These are phyloP conservation scores for Galerucella calmariensis DNA, from an alignment of 2,888 invertebrate genomes.

Conservation along the genomic window DNA sequence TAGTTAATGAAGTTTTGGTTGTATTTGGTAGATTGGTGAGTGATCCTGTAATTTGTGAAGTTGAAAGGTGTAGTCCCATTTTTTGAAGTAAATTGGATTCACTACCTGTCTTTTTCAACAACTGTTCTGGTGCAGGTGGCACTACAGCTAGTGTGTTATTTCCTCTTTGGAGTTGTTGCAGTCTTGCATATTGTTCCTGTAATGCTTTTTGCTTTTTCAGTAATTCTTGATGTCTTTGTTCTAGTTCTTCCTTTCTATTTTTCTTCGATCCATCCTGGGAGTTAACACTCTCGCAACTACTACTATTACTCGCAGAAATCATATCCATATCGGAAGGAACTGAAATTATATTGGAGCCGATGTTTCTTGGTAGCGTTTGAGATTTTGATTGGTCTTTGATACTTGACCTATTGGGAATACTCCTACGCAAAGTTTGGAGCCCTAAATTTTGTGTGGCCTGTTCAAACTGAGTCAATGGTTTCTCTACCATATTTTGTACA, in stretches of 20 bases:
- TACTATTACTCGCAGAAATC: conserved; percentile 73
- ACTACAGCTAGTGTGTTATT: conserved; percentile 73
- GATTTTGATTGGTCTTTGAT: conserved; percentile 60
- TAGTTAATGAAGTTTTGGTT: conserved; percentile 52
- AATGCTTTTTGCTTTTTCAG: conserved; percentile 87
- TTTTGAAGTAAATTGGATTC: conserved; percentile 88
- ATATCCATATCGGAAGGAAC: conserved; percentile 55
- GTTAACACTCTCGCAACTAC: conserved; percentile 81
- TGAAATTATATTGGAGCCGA: conserved; percentile 63
- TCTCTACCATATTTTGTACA: conserved; percentile 62
- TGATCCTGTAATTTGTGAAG: conserved; percentile 70
- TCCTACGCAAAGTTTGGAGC: conserved; percentile 63
- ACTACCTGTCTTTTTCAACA: conserved; percentile 86
- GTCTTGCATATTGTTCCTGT: conserved; percentile 90
- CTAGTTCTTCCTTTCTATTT: conserved; percentile 78
- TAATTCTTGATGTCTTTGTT: conserved; percentile 89
- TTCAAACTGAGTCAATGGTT: conserved; percentile 63
- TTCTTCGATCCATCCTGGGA: conserved; percentile 76
- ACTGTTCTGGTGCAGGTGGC: conserved; percentile 72
- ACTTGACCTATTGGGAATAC: conserved; percentile 59
- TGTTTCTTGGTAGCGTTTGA: conserved; percentile 64
- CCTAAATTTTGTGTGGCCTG: conserved; percentile 64
- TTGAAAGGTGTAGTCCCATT: conserved; percentile 77
- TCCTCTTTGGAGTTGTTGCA: conserved; percentile 87
- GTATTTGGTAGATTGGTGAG: conserved; percentile 69